Conservation (phyloP, 2,797 vertebrate genomes). For the Enteromius trimaculatus region DNA sequence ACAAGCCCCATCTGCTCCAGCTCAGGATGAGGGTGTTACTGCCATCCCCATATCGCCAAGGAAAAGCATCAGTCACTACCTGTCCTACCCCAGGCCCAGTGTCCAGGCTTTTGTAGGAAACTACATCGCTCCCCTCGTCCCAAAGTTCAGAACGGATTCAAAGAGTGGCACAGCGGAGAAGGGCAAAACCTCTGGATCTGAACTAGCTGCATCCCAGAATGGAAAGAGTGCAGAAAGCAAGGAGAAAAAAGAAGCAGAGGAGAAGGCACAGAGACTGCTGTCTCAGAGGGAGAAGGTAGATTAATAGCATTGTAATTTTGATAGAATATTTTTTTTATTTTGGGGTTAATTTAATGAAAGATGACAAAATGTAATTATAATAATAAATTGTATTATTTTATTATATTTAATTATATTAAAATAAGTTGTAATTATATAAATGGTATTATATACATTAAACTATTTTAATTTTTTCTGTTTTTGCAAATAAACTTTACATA, state of each 20-base stretch:
- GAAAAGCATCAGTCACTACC: conserved; percentile 88
- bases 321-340: not conserved
- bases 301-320: not conserved
- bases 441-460: no score
- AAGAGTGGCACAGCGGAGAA: conserved; percentile 75
- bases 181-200: conserved; percentile 63
- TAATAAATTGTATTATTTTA: not conserved
- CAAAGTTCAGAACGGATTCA: conserved; percentile 85
- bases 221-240: conserved; percentile 64
- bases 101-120: conserved; percentile 92
- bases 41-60: conserved; percentile 74
- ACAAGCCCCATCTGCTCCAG: conserved; percentile 22
- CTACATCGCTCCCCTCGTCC: conserved; percentile 91
- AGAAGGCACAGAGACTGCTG: conserved; percentile 78
- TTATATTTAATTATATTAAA: no score
- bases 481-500: no score
- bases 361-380: not conserved
- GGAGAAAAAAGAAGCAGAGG: conserved; percentile 74
- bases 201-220: conserved; percentile 61
- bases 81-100: conserved; percentile 89
- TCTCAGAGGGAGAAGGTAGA: conserved; percentile 91
- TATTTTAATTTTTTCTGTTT: no score
- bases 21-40: conserved; percentile 49
- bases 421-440: no score
- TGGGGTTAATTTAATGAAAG: not conserved